Percentiles rank a stretch among this genome's conserved stretches.
Conservation (phyloP, 2,113 vertebrate species). For the Scomber colias region DNA sequence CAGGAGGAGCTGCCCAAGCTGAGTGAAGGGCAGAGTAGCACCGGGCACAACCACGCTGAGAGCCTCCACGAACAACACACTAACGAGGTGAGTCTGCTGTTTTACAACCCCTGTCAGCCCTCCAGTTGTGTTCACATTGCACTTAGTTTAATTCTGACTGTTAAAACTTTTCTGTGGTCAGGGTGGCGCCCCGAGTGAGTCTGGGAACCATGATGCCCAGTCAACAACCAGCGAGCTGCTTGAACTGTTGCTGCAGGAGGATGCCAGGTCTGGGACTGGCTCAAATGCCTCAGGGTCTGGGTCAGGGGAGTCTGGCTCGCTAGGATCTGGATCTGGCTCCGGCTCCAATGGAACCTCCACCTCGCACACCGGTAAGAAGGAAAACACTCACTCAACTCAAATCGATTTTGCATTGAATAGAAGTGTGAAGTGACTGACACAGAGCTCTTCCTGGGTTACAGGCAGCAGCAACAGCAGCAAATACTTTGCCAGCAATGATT, state of each 20-base stretch:
- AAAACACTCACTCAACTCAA: not conserved
- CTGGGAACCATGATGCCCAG: conserved; percentile 75
- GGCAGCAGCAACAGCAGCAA: conserved; percentile 88
- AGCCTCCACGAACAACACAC: conserved; percentile 74
- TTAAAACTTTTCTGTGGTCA: conserved; percentile 55
- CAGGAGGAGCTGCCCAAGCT: conserved; percentile 87
- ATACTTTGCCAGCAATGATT: conserved; percentile 87
- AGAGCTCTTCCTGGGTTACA: conserved; percentile 40
- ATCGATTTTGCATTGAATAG: not conserved
- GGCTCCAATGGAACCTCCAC: conserved; percentile 81
- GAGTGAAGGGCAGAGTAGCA: conserved; percentile 68
- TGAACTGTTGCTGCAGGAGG: conserved; percentile 73
- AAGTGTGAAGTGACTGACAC: conserved; percentile 1
- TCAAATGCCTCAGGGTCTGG: conserved; percentile 87
- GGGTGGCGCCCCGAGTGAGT: conserved; percentile 74
- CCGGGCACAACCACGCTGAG: conserved; percentile 59
- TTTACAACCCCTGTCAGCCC: too few relatives aligned
- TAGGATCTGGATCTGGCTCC: conserved; percentile 75
- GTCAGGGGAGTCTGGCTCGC: conserved; percentile 81
- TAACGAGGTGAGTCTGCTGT: conserved; percentile 65
- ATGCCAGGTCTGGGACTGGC: conserved; percentile 79
- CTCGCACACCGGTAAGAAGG: conserved; percentile 80
- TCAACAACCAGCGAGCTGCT: conserved; percentile 81
- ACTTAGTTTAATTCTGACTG: conserved; percentile 1
- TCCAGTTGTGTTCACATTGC: too few relatives aligned